Base-by-base conservation (phyloP, 2,797 vertebrate genomes). In the Triplophysa yarkandensis region DNA sequence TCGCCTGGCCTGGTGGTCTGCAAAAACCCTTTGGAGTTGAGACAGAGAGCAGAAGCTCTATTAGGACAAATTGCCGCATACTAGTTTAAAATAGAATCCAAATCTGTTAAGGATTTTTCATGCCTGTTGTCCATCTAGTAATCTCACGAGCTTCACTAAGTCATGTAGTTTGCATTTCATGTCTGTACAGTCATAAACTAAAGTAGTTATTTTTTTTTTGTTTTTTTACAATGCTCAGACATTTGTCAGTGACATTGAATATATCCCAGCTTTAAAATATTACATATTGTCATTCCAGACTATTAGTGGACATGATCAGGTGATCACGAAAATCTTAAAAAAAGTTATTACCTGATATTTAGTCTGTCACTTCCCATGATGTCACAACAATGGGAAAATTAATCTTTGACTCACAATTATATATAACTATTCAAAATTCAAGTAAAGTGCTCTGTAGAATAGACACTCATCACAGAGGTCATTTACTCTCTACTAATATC, bases 61-160 rank as follows among this genome's bases (percentile, higher is more conserved):
- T 36, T 21, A 48, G 0, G 5, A 1, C 44, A 46, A n/a, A 14
- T 3, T 44, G 23, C 23, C 28, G 25, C 4, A 36, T 41, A 23
- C 34, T 41, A 25, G 13, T 25, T n/a, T n/a, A n/a, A n/a, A n/a
- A n/a, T n/a, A n/a, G n/a, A n/a, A n/a, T n/a, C n/a, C n/a, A n/a
- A n/a, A n/a, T n/a, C 61, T 73, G 9, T 13, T 65, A 36, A 55
- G 36, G 8, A 52, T 55, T 65, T 66, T 25, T 74, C 16, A 16
- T 28, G 46, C 16, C 16, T 44, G 1, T 34, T 57, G 23, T 39
- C 36, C 17, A 46, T 68, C 27, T 17, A 61, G 10, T 61, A 14
- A 44, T 62, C 19, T 63, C 21, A 34, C 28, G n/a, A 68, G 44
- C 34, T 64, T 25, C 25, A 68, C n/a, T 7, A 39, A 27, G 48